These are phyloP conservation scores for Pandemis corylana DNA, from an alignment of 2,888 invertebrate species.

Conservation along the genomic window DNA sequence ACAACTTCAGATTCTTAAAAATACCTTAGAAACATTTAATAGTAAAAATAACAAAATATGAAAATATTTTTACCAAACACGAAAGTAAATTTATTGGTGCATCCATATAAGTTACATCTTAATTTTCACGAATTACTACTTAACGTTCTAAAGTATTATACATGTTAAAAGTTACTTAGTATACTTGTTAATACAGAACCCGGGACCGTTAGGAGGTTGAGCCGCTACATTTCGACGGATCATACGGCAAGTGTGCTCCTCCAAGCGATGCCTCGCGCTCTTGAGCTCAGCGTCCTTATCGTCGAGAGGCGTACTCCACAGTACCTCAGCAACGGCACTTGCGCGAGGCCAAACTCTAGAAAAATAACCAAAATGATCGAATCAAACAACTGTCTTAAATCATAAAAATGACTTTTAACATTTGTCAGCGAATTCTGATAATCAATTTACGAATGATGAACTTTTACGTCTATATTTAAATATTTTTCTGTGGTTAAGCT, in stretches of 20 bases:
- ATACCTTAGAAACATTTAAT: conserved; percentile 3
- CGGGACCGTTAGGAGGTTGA: conserved; percentile 87
- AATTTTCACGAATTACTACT: background rate
- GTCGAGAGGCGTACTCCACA: conserved; percentile 87
- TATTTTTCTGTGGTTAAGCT: too few relatives aligned
- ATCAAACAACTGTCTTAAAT: too few relatives aligned
- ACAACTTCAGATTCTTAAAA: background rate
- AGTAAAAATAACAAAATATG: background rate
- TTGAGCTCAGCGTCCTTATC: background rate
- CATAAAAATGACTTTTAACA: too few relatives aligned
- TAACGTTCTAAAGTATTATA: background rate
- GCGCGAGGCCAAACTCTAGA: conserved; percentile 93
- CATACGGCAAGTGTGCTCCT: conserved; percentile 84
- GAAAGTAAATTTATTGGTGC: background rate
- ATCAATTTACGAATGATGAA: too few relatives aligned
- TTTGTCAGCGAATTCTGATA: too few relatives aligned
- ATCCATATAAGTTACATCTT: background rate
- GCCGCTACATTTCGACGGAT: conserved; percentile 86
- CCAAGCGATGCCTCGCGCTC: conserved; percentile 56
- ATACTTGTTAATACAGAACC: conserved; percentile 73
- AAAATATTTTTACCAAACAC: background rate
- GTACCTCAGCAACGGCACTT: conserved; percentile 92
- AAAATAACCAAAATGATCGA: background rate
- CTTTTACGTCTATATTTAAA: too few relatives aligned
- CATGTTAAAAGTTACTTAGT: background rate